Base-by-base conservation (phyloP, 2,888 invertebrate species). In the Noctua pronuba region DNA sequence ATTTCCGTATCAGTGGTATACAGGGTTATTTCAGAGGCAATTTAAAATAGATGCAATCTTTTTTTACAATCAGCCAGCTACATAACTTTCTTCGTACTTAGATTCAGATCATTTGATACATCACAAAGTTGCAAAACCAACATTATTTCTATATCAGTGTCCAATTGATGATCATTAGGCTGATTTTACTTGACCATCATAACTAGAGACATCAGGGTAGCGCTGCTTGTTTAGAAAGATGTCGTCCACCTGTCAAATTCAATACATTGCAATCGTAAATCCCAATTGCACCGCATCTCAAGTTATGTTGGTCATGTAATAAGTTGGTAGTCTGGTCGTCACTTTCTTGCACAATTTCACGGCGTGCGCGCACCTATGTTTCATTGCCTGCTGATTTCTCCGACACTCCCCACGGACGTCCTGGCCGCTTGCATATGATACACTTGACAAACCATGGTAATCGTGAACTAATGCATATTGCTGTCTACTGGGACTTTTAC, bases 271-370 rank as follows among this genome's bases (percentile, higher is more conserved):
- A 65, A 35, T 4, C n/a, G 10, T 41, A 28, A 16, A 41, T 41
- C 4, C 41, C 16, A 41, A 65, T 41, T 41, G n/a, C 18, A 41
- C 65, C 41, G 65, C 41, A 41, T 41, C n/a, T 28, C 41, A 44
- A 65, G 65, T 28, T 28, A 41, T 11, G 62, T 24, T 52, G 7
- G 41, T 41, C 16, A 24, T 18, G 8, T 65, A n/a, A 1, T 41
- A 31, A 66, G 79, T 85, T 84, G 79, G 76, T 85, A 80, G 74
- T 74, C 76, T 38, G 46, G 58, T 85, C 88, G 84, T 92, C 93
- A 93, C 96, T 96, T 96, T 96, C 96, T 95, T 95, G 90, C 93
- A 93, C 95, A 95, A 96, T 94, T 94, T 95, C 94, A 96, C 95
- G 95, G 94, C 92, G 92, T 88, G 80, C 88, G 94, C 90, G 91